phyloP scores from a whole-genome alignment of 2,888 invertebrate genomes.

The Chrysolina americana region DNA sequence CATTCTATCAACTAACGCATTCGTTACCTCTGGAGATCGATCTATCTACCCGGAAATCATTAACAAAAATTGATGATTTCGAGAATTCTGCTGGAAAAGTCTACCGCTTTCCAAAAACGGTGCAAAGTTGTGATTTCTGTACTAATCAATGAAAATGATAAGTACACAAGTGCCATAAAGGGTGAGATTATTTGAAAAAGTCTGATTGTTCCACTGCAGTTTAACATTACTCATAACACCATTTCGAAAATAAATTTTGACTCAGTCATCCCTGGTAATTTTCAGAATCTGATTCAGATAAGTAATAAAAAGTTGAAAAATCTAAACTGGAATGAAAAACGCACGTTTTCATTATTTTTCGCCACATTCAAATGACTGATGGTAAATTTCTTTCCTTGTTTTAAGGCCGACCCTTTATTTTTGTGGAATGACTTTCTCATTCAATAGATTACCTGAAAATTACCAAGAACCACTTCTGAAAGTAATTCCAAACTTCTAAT shows the following conservation, averaged over 20 bases:
- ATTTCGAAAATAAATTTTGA: constrained; percentile 31
- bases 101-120: constrained; percentile 35
- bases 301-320: background rate
- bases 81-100: constrained; percentile 25
- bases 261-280: constrained; percentile 13
- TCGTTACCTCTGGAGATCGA: background rate
- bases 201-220: constrained; percentile 47
- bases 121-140: constrained; percentile 42
- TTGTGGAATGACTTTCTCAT: background rate
- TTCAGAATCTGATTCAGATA: background rate
- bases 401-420: too few species aligned
- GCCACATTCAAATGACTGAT: too few species aligned
- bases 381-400: too few species aligned
- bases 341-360: too few species aligned
- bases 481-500: constrained; percentile 24
- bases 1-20: too few species aligned
- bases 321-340: too few species aligned
- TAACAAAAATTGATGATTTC: background rate
- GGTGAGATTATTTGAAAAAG: constrained; percentile 38
- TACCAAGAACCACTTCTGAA: constrained; percentile 7
- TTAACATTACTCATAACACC: constrained; percentile 23
- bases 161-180: constrained; percentile 47
- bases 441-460: background rate
- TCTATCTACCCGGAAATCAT: background rate
- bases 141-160: constrained; percentile 40